These are phyloP conservation scores for Sitodiplosis mosellana DNA, from an alignment of 1,140 invertebrate species.

Conservation along the genomic window DNA sequence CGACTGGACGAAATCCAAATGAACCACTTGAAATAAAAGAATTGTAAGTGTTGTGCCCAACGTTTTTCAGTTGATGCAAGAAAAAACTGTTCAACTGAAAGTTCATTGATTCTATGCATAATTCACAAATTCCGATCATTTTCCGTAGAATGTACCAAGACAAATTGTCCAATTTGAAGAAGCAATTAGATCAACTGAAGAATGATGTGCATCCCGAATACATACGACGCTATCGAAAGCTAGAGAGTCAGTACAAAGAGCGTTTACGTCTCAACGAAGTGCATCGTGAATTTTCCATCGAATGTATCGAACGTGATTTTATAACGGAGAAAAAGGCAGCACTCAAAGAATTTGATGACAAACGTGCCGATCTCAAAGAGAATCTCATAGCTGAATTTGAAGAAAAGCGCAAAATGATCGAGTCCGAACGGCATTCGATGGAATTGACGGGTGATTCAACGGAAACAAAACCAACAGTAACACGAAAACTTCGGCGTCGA, in stretches of 20 bases:
- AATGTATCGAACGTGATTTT: constrained; percentile 76
- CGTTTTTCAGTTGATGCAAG: not conserved
- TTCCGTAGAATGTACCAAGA: constrained; percentile 75
- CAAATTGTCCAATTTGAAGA: constrained; percentile 74
- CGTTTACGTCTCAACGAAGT: constrained; percentile 63
- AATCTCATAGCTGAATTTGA: constrained; percentile 80
- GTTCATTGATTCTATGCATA: not conserved
- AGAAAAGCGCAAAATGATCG: constrained; percentile 77
- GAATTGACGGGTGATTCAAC: constrained; percentile 75
- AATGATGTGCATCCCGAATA: constrained; percentile 78
- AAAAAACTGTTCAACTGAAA: not conserved
- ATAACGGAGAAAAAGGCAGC: constrained; percentile 72
- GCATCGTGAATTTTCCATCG: constrained; percentile 61
- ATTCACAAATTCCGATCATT: too few species aligned
- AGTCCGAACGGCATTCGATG: constrained; percentile 67
- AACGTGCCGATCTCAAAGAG: constrained; percentile 75
- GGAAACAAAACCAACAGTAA: constrained; percentile 60
- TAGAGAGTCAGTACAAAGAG: constrained; percentile 68
- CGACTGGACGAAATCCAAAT: constrained; percentile 39
- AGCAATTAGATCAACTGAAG: constrained; percentile 73
- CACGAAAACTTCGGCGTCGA: constrained; percentile 71
- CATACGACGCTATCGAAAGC: constrained; percentile 55
- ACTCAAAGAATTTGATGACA: constrained; percentile 85
- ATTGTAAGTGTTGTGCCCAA: constrained; percentile 43
- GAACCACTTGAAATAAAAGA: constrained; percentile 76